Base-by-base conservation (phyloP, 2,113 vertebrate genomes). In the Girardinichthys multiradiatus region DNA sequence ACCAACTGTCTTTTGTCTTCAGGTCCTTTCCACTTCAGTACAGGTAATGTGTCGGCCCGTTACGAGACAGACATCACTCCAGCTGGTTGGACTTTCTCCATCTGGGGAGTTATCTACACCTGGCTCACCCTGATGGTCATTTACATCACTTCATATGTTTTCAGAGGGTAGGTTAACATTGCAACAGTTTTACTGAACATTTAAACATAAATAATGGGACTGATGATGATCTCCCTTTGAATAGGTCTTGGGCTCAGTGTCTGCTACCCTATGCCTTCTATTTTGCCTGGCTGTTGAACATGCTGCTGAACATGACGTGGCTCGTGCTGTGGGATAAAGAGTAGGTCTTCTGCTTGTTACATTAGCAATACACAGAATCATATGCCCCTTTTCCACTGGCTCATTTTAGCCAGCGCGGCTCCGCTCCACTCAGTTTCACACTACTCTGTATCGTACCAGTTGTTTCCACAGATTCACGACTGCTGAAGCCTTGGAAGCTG, bases 281-380 rank as follows among this genome's bases (percentile, higher is more conserved):
- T 63, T 57, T 92, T 2, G 87, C 81, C 73, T 95, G 94, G 93
- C 78, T 93, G 70, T 27, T 74, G 73, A 94, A 89, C 86, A 84
- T 95, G 90, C 64, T 90, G 83, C 11, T 95, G 66, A 94, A 95
- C 76, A 79, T 93, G n/a, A 74, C 45, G 0, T 95, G 94, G 94
- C 85, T 95, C 48, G 66, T 95, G 48, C 84, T 95, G 70, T 95
- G 94, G 93, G 94, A 94, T 59, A 77, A 86, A 89, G 92, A 94
- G 93, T 95, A 90, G 12, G 93, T 89, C 37, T 57, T 17, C 15
- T 28, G 12, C 24, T 33, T 39, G 30, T 27, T 61, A n/a, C 29
- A 60, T 33, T 28, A 21, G 21, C n/a, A 12, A 33, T 48, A 17
- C 17, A 27, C 37, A 17, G 42, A 45, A n/a, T n/a, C n/a, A n/a